Evolutionary conservation across 1,140 invertebrate species (phyloP), one percentile per base, ranked within the genome.

Genomic region (Cydia pomonella): DNA sequence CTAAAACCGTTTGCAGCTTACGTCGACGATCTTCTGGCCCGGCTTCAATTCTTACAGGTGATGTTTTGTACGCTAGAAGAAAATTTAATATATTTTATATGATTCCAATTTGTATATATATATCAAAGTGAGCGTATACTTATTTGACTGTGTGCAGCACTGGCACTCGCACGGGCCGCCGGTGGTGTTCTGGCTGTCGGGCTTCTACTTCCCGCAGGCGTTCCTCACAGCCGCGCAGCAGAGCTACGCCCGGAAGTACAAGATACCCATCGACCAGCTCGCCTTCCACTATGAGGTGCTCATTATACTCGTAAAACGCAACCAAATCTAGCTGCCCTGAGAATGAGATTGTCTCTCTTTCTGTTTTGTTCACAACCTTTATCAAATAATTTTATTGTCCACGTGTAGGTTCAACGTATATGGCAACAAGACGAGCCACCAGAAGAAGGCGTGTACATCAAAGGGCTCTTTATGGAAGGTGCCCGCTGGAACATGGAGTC

Each of bases 191-290:
- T 99, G 98, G 98, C 92, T 99, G 38, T 97, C 98, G 0, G 98
- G 98, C 21, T 99, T 99, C 90, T 99, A 96, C 89, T 99, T 99
- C 87, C 98, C 98, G 0, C 98, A 99, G 93, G 98, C 98, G 6
- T 99, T 99, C 92, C 93, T 99, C 16, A 99, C 98, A 6, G 98
- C 98, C 27, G 97, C 96, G 18, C 96, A 97, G 81, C 98, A 99
- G 93, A 99, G 98, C 93, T 99, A 95, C 93, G 98, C 98, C 5
- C 94, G 98, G 80, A 98, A 98, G 90, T 97, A 97, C 90, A 95
- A 95, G 62, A 97, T 98, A 77, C 97, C 98, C 5, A 98, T 99
- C 79, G 97, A 99, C 94, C 94, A 98, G 74, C 93, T 99, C 6
- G 94, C 95, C 23, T 99, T 98, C 83, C 96, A 98, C 84, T 98